phyloP scores from a whole-genome alignment of 1,140 invertebrate genomes.

The Drosophila parabipectinata region DNA sequence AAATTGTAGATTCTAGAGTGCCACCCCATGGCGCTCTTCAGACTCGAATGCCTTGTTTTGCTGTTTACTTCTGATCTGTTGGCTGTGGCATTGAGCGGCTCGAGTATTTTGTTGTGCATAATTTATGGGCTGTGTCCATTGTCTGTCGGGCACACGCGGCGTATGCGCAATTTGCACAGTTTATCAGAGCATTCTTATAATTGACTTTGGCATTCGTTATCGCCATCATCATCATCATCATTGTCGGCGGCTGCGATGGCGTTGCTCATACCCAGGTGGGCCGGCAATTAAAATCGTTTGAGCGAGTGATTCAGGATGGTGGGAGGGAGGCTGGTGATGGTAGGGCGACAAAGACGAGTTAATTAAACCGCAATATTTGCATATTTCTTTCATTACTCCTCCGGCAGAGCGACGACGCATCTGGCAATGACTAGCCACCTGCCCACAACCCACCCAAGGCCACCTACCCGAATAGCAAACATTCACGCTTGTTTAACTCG shows the following conservation, averaged over 20 bases:
- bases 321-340: not conserved
- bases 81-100: slow-evolving; percentile 21
- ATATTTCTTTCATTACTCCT: slow-evolving; percentile 66
- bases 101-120: slow-evolving; percentile 68
- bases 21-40: slow-evolving; percentile 15
- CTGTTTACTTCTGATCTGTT: slow-evolving; percentile 51
- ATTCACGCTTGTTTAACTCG: slow-evolving; percentile 46
- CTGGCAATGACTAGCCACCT: slow-evolving; percentile 33
- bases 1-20: slow-evolving; percentile 50
- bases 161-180: slow-evolving; percentile 62
- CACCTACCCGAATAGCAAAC: slow-evolving; percentile 37
- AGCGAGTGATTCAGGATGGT: slow-evolving; percentile 38
- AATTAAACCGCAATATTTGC: slow-evolving; percentile 81
- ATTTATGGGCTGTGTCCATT: slow-evolving; percentile 43
- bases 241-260: slow-evolving; percentile 3
- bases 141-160: slow-evolving; percentile 18
- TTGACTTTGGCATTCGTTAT: slow-evolving; percentile 54
- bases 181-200: slow-evolving; percentile 52
- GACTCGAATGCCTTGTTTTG: slow-evolving; percentile 64
- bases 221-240: slow-evolving; percentile 5
- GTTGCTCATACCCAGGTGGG: slow-evolving; percentile 66
- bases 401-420: slow-evolving; percentile 23
- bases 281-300: slow-evolving; percentile 65
- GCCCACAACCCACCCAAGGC: not conserved
- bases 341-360: slow-evolving; percentile 47